Percentiles rank a stretch among this genome's conserved stretches.
These are phyloP conservation scores for Branchipolynoe longqiensis DNA, from an alignment of 2,888 invertebrate genomes.

Conservation along the genomic window DNA sequence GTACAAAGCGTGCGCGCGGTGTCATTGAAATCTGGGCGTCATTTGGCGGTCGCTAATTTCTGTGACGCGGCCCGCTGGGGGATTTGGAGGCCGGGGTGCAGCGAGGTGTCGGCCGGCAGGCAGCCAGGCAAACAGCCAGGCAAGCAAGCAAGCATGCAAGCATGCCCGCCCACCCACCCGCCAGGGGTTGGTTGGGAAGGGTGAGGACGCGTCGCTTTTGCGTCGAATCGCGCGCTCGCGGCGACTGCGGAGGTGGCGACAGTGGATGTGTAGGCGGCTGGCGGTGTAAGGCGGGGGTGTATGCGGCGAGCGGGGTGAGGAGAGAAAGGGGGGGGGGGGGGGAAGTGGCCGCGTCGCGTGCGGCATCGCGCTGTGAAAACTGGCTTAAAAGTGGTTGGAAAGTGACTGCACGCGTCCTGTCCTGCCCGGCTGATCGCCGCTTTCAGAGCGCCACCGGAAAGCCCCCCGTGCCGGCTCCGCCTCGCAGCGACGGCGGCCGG, in stretches of 20 bases:
- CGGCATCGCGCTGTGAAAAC: conserved; percentile 33
- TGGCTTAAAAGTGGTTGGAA: conserved; percentile 30
- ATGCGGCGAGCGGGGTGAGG: background rate
- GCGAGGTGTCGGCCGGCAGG: background rate
- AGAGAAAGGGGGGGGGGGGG: background rate
- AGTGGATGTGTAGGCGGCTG: too few relatives aligned
- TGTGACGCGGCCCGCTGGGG: conserved; percentile 31
- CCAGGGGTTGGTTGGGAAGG: background rate
- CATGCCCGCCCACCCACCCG: background rate
- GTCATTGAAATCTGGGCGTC: conserved; percentile 51
- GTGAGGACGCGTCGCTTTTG: too few relatives aligned
- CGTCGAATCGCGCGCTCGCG: too few relatives aligned
- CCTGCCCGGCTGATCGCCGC: conserved; percentile 14
- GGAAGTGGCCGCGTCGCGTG: conserved; percentile 38
- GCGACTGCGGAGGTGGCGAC: too few relatives aligned
- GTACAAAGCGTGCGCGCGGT: conserved; percentile 12
- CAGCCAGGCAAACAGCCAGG: background rate
- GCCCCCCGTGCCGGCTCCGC: too few relatives aligned
- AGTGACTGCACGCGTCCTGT: conserved; percentile 17
- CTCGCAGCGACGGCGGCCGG: too few relatives aligned
- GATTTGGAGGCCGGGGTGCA: background rate
- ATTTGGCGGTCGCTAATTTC: conserved; percentile 51
- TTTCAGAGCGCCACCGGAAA: too few relatives aligned
- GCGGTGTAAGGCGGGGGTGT: background rate
- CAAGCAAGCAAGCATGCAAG: too few relatives aligned